Conservation (phyloP, 2,113 vertebrate species). For the Daboia siamensis region DNA sequence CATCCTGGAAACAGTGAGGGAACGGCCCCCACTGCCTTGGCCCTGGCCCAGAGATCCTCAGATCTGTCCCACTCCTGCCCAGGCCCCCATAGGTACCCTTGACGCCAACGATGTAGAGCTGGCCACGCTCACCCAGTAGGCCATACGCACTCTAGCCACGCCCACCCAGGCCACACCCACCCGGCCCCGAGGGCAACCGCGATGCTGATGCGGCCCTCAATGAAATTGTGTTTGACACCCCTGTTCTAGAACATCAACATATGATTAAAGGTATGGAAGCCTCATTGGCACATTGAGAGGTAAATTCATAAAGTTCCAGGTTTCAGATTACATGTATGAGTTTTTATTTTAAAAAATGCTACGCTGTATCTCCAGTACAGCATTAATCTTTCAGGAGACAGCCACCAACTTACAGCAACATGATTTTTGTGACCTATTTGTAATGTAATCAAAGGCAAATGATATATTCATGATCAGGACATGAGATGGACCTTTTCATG, state of each 20-base stretch:
- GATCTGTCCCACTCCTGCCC: too few species aligned
- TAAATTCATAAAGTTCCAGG: neutral
- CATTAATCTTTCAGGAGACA: neutral
- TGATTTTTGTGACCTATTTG: neutral
- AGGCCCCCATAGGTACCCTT: too few species aligned
- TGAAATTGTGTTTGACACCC: too few species aligned
- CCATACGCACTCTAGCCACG: too few species aligned
- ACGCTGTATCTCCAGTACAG: neutral
- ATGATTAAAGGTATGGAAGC: neutral
- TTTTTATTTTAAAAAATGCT: neutral
- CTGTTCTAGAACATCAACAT: neutral
- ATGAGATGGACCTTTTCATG: neutral
- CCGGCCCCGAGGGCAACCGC: too few species aligned
- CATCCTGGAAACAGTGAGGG: too few species aligned
- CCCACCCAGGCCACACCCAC: too few species aligned
- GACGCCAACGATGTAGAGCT: too few species aligned
- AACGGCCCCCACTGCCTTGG: too few species aligned
- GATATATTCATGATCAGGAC: neutral
- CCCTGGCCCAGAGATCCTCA: too few species aligned
- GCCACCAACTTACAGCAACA: neutral
- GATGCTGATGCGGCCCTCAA: too few species aligned
- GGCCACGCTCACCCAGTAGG: too few species aligned
- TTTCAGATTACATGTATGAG: neutral
- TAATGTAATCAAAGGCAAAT: neutral
- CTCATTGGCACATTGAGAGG: neutral